Evolutionary conservation across 1,140 invertebrate species (phyloP).

Genomic region (Conus betulinus): DNA sequence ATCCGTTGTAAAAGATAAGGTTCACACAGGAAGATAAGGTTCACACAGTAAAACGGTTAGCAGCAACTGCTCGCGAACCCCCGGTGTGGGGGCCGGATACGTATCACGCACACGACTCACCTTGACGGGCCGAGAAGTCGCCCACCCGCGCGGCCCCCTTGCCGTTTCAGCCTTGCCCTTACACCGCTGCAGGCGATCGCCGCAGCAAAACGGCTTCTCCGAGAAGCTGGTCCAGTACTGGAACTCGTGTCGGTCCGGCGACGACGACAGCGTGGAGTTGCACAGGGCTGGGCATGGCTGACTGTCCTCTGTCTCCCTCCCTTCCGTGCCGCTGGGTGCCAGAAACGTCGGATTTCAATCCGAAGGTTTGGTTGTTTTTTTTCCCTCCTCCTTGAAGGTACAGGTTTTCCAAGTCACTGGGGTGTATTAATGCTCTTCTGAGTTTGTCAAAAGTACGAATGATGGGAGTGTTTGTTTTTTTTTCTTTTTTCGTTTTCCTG

Average conservation of each 20-base stretch:
- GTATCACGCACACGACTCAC: neutral
- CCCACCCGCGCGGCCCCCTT: constrained; percentile 38
- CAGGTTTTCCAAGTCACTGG: neutral
- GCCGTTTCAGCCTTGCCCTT: constrained; percentile 38
- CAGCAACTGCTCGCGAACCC: too few relatives aligned
- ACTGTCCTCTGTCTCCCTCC: neutral
- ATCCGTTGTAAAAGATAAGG: too few relatives aligned
- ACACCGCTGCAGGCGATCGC: constrained; percentile 32
- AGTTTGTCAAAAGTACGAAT: neutral
- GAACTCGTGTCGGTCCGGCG: constrained; percentile 29
- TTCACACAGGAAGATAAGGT: too few relatives aligned
- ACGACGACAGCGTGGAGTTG: constrained; percentile 38
- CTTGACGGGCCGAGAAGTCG: constrained; percentile 38
- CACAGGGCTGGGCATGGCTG: constrained; percentile 34
- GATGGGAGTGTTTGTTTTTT: neutral
- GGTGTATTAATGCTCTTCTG: neutral
- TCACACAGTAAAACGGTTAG: too few relatives aligned
- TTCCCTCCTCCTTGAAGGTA: neutral
- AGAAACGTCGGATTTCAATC: neutral
- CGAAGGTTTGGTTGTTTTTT: too few relatives aligned
- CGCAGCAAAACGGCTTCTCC: constrained; percentile 29
- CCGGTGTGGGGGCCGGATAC: too few relatives aligned
- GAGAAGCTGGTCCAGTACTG: constrained; percentile 42
- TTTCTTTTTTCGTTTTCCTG: neutral
- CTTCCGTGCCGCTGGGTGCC: neutral